Base-by-base conservation (phyloP, 2,797 vertebrate genomes). In the Microtus agrestis region DNA sequence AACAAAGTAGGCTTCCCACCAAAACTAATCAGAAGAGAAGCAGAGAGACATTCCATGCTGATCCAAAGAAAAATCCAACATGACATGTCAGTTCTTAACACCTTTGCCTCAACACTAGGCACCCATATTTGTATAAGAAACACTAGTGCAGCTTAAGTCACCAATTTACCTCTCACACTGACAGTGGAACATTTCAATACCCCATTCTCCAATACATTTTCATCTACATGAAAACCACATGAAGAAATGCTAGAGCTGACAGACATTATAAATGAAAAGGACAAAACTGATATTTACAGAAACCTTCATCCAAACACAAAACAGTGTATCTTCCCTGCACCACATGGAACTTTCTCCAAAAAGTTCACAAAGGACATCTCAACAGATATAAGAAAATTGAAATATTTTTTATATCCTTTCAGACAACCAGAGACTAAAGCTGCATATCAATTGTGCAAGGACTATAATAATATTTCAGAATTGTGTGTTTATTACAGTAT, bases 381-480 rank as follows among this genome's bases (percentile, higher is more conserved):
- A 74, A 74, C 21, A 74, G 37, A 43, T 43, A 40, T 23, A 43
- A 74, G 23, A 74, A 27, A 5, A 40, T 6, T 56, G 17, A 73
- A 73, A 43, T 73, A 40, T 25, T 73, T 1, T 21, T 21, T 73
- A 73, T 19, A 73, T 73, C 21, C 23, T n/a, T 1, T 40, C 71
- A 73, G 9, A 43, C 11, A 23, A 43, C 23, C 37, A 43, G 10
- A 43, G 21, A 74, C 12, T 74, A 27, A 74, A 74, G 23, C 40
- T 43, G 37, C 4, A 43, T 74, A 74, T 12, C 19, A 43, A 40
- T 40, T 34, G 27, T 27, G 29, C 12, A 29, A 69, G 31, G 40
- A 19, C 73, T 92, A 78, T n/a, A 81, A 85, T 37, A 71, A 67
- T 40, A 89, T 86, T 92, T 91, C 11, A 31, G 74, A 86, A 91